Conservation (phyloP, 2,797 vertebrate species). For the Sebastes minor region DNA sequence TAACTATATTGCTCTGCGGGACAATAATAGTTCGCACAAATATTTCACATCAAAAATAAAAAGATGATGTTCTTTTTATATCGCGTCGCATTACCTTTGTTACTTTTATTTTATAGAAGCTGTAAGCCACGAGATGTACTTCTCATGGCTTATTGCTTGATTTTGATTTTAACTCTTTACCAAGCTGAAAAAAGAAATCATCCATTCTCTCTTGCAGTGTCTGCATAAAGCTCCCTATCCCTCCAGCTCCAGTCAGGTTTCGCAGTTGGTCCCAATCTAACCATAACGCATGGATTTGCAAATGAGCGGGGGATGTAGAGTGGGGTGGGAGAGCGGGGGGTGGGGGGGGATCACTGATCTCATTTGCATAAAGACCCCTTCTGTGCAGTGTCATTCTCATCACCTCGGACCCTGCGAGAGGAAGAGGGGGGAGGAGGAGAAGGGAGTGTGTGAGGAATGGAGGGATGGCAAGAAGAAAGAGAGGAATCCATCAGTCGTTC, state of each 20-base stretch:
- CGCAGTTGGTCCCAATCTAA: conserved; percentile 39
- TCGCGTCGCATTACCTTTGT: conserved; percentile 25
- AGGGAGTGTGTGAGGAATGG: neutral
- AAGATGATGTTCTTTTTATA: conserved; percentile 52
- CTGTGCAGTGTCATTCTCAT: conserved; percentile 56
- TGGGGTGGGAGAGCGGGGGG: neutral
- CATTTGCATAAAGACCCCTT: conserved; percentile 76
- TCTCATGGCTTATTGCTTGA: conserved; percentile 32
- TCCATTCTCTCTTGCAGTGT: conserved; percentile 10
- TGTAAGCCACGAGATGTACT: conserved; percentile 41
- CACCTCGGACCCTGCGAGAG: conserved; percentile 39
- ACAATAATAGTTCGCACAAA: conserved; percentile 25
- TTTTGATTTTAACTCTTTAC: conserved; percentile 44
- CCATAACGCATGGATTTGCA: conserved; percentile 64
- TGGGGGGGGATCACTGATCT: conserved; percentile 30
- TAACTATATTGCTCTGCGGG: conserved; percentile 31
- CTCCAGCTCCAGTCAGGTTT: conserved; percentile 34
- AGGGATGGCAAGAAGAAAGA: conserved; percentile 23
- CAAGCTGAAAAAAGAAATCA: neutral
- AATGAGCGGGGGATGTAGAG: conserved; percentile 23
- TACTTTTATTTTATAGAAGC: conserved; percentile 52
- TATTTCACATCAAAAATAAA: conserved; percentile 57
- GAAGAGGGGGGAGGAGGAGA: neutral
- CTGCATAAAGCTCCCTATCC: conserved; percentile 29
- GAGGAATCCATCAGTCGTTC: conserved; percentile 62